These are phyloP conservation scores for Ostrea edulis DNA, from an alignment of 1,140 invertebrate genomes.

Conservation along the genomic window DNA sequence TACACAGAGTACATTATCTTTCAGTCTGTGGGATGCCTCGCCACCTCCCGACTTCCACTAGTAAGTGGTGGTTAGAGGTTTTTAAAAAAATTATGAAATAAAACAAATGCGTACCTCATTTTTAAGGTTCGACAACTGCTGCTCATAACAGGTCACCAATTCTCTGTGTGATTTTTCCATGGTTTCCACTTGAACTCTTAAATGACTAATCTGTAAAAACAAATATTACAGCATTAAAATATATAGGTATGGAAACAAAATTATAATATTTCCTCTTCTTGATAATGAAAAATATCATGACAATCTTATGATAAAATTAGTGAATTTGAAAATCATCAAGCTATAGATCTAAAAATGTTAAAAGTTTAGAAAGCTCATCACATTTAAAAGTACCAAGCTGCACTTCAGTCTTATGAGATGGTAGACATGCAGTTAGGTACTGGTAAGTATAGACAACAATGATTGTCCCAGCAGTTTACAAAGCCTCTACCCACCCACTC, in stretches of 20 bases:
- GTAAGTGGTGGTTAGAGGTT: neutral
- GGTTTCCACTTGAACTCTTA: conserved; percentile 58
- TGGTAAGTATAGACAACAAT: neutral
- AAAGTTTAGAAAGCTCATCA: neutral
- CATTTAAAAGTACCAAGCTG: neutral
- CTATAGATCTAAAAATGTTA: neutral
- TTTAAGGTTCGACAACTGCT: conserved; percentile 60
- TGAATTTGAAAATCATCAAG: no score
- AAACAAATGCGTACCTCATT: conserved; percentile 59
- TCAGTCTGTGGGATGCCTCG: no score
- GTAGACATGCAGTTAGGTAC: neutral
- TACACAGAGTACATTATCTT: no score
- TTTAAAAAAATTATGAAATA: neutral
- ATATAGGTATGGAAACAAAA: no score
- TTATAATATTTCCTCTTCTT: no score
- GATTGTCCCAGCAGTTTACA: neutral
- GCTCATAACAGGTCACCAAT: conserved; percentile 65
- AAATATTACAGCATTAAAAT: neutral
- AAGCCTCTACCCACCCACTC: neutral
- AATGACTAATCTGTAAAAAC: conserved; percentile 59
- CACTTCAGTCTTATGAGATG: neutral
- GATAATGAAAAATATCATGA: no score
- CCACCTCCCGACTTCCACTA: no score
- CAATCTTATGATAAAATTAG: no score
- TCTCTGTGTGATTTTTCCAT: conserved; percentile 64